These are phyloP conservation scores for Metalampra italica DNA, from an alignment of 2,888 invertebrate genomes.

Conservation along the genomic window DNA sequence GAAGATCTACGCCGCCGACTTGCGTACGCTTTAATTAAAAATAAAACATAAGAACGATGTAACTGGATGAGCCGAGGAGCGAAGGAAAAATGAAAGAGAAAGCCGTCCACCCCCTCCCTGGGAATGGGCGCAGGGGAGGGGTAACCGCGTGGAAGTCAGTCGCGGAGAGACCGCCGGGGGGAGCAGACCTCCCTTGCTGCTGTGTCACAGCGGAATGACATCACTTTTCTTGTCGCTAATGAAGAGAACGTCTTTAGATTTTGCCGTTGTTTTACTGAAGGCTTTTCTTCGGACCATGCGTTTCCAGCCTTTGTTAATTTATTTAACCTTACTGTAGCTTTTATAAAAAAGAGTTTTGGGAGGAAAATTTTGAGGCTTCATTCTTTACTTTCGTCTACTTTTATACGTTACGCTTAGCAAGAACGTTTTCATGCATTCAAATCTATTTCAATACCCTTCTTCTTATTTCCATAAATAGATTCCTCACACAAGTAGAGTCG, in stretches of 20 bases:
- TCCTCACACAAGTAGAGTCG: conserved; percentile 14
- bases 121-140: conserved; percentile 41
- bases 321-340: conserved; percentile 28
- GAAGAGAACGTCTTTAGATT: conserved; percentile 70
- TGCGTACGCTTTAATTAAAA: conserved; percentile 80
- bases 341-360: not conserved
- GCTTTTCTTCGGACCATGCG: conserved; percentile 42
- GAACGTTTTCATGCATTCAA: not conserved
- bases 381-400: not conserved
- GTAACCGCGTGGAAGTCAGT: conserved; percentile 67
- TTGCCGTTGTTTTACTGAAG: conserved; percentile 52
- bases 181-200: conserved; percentile 61
- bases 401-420: not conserved
- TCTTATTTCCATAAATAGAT: conserved; percentile 34
- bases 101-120: conserved; percentile 65
- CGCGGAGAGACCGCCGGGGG: conserved; percentile 64
- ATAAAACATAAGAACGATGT: conserved; percentile 80
- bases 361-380: not conserved
- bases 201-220: conserved; percentile 74
- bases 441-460: conserved; percentile 28
- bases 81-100: conserved; percentile 80
- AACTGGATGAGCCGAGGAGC: conserved; percentile 79
- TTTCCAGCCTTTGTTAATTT: conserved; percentile 37
- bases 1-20: conserved; percentile 76
- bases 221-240: conserved; percentile 78